phyloP scores from a whole-genome alignment of 2,888 invertebrate species.

The Scelioninae gen. 1 region DNA sequence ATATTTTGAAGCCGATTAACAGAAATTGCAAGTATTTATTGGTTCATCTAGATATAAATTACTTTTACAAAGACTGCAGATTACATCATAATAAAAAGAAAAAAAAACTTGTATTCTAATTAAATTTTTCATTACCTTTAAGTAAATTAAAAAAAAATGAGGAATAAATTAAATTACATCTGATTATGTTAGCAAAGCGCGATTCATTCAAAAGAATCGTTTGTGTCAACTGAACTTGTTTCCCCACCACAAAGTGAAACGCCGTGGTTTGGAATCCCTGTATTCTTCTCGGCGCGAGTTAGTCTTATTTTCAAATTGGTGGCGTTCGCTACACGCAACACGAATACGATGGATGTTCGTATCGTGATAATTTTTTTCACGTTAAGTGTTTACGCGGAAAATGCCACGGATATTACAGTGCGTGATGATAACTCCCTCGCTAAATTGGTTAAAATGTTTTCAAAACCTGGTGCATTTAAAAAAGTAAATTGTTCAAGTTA shows the following conservation, averaged over 20 bases:
- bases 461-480: slow-evolving; percentile 83
- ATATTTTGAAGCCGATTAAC: too few relatives aligned
- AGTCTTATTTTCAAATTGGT: slow-evolving; percentile 76
- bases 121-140: too few relatives aligned
- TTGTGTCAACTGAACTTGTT: slow-evolving; percentile 11
- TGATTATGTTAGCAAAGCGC: neutral
- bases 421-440: slow-evolving; percentile 79
- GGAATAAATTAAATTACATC: too few relatives aligned
- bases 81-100: too few relatives aligned
- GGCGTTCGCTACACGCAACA: slow-evolving; percentile 62
- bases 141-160: too few relatives aligned
- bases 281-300: slow-evolving; percentile 68
- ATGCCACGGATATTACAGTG: slow-evolving; percentile 64
- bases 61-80: too few relatives aligned
- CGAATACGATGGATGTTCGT: slow-evolving; percentile 62
- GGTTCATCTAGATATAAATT: too few relatives aligned
- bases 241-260: slow-evolving; percentile 72
- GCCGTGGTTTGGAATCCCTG: slow-evolving; percentile 60
- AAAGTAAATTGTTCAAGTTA: slow-evolving; percentile 76
- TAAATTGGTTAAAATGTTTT: slow-evolving; percentile 82
- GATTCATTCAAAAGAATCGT: slow-evolving; percentile 46
- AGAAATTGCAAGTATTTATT: too few relatives aligned
- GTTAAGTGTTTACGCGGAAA: slow-evolving; percentile 68
- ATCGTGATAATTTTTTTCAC: slow-evolving; percentile 59
- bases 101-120: too few relatives aligned